Percentiles rank a stretch among this genome's conserved stretches.
Conservation (phyloP, 2,113 vertebrate species). For the Caranx ignobilis region DNA sequence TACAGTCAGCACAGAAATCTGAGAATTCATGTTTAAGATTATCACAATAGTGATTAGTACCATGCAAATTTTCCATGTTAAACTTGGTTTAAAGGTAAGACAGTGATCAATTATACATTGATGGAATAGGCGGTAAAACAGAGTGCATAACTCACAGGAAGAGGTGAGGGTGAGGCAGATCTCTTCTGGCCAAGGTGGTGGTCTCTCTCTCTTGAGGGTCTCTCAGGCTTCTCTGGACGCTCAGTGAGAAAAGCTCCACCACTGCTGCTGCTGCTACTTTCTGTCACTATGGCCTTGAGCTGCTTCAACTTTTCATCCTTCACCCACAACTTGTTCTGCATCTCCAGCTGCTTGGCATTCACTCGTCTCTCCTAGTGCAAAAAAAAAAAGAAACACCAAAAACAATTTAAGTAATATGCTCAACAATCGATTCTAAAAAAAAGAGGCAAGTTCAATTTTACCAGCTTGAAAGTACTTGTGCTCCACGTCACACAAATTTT, state of each 20-base stretch:
- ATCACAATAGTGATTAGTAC: constrained; percentile 22
- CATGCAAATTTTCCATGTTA: constrained; percentile 44
- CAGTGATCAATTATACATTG: background rate
- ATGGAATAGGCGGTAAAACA: background rate
- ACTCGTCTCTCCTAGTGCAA: constrained; percentile 90
- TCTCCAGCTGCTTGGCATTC: constrained; percentile 96
- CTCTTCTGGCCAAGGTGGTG: constrained; percentile 78
- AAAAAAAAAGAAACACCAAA: background rate
- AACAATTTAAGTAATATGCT: background rate
- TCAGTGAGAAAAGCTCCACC: constrained; percentile 23
- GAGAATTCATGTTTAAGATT: background rate
- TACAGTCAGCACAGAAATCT: background rate
- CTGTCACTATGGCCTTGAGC: constrained; percentile 96
- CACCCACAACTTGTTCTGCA: constrained; percentile 99
- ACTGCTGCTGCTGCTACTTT: constrained; percentile 77
- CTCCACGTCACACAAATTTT: background rate
- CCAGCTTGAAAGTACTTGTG: background rate
- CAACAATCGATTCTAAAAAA: background rate
- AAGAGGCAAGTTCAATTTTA: background rate
- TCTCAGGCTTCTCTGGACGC: constrained; percentile 81
- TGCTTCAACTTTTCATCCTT: constrained; percentile 99
- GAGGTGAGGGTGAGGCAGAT: constrained; percentile 86
- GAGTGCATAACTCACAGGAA: constrained; percentile 84
- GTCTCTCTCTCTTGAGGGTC: constrained; percentile 90
- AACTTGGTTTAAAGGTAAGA: background rate